phyloP scores from a whole-genome alignment of 1,140 invertebrate genomes.

The Heterodera carotae region DNA sequence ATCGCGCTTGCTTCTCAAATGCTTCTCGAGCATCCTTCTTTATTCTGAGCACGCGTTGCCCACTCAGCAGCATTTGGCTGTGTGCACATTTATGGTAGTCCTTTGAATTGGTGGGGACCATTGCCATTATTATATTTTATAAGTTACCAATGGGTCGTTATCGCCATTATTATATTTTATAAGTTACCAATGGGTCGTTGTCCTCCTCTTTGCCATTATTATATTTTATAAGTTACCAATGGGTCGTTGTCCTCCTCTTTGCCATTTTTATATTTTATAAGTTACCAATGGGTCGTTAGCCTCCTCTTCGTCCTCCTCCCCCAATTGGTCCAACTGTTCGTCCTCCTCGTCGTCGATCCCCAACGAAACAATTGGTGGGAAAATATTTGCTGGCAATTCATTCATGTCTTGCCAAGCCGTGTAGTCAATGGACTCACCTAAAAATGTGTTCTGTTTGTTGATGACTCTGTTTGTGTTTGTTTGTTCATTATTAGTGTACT shows the following conservation, averaged over 20 bases:
- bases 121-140: too few relatives aligned
- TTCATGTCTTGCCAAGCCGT: constrained; percentile 66
- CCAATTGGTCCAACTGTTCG: constrained; percentile 38
- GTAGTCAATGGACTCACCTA: constrained; percentile 54
- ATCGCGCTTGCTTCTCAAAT: constrained; percentile 63
- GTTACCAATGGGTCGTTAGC: background rate
- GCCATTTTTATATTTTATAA: background rate
- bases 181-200: too few relatives aligned
- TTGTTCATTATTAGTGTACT: constrained; percentile 40
- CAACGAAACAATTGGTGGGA: constrained; percentile 60
- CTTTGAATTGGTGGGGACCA: background rate
- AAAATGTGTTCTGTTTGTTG: background rate
- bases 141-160: too few relatives aligned
- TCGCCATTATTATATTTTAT: too few relatives aligned
- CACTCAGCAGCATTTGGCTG: constrained; percentile 56
- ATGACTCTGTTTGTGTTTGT: background rate
- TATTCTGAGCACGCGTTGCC: constrained; percentile 50
- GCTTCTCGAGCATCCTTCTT: constrained; percentile 59
- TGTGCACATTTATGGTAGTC: constrained; percentile 45
- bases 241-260: background rate
- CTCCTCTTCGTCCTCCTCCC: constrained; percentile 1
- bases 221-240: background rate
- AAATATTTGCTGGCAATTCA: constrained; percentile 57
- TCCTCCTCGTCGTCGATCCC: constrained; percentile 57
- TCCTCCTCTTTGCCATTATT: too few relatives aligned